These are phyloP conservation scores for Phymatocera aterrima DNA, from an alignment of 2,888 invertebrate genomes.

Conservation along the genomic window DNA sequence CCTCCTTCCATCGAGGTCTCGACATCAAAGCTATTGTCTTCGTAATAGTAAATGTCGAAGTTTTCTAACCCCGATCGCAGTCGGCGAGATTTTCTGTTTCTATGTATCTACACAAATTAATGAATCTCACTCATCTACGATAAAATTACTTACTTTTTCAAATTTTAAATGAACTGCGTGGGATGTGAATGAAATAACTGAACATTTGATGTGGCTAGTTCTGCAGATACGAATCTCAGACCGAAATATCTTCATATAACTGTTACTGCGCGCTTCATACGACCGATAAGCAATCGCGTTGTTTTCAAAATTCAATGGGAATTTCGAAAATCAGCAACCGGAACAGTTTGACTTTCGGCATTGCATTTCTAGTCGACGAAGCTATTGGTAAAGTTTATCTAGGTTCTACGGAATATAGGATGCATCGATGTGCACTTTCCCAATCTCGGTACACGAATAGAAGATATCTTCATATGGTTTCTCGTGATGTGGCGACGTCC, in stretches of 20 bases:
- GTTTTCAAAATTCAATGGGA: slow-evolving; percentile 1
- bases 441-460: not conserved
- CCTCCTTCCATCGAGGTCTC: slow-evolving; percentile 46
- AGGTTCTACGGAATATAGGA: not conserved
- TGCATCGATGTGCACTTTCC: slow-evolving; percentile 4
- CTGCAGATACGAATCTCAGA: no score
- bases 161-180: no score
- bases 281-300: not conserved
- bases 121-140: not conserved
- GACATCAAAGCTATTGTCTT: slow-evolving; percentile 62
- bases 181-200: no score
- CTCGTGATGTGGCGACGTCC: not conserved
- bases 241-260: no score
- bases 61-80: slow-evolving; percentile 51
- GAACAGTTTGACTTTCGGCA: not conserved
- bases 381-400: slow-evolving; percentile 6
- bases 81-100: not conserved
- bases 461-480: not conserved
- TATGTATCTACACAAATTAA: not conserved
- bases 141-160: no score
- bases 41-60: slow-evolving; percentile 62
- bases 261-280: not conserved
- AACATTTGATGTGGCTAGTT: no score
- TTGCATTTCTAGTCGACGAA: not conserved
- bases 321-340: not conserved